These are phyloP conservation scores for Cololabis saira DNA, from an alignment of 2,113 vertebrate genomes.

Conservation along the genomic window DNA sequence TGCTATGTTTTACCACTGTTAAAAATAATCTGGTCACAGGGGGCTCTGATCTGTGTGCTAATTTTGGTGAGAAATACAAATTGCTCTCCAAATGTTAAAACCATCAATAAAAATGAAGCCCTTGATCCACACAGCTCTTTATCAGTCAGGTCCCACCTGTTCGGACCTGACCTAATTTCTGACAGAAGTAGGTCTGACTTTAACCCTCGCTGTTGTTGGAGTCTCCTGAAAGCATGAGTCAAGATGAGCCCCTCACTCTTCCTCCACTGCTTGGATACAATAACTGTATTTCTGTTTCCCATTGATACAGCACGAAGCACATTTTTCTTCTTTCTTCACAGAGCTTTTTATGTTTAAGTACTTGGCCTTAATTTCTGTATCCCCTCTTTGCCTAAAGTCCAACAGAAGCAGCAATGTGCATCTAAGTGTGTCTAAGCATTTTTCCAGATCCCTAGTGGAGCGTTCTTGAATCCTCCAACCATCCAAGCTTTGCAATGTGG, in stretches of 20 bases:
- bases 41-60: slow-evolving; percentile 18
- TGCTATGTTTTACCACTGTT: background rate
- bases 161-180: slow-evolving; percentile 71
- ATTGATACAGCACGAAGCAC: no score
- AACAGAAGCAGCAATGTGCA: no score
- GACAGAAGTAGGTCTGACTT: slow-evolving; percentile 72
- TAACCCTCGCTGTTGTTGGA: slow-evolving; percentile 51
- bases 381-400: no score
- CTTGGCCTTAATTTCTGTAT: background rate
- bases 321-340: background rate
- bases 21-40: slow-evolving; percentile 9
- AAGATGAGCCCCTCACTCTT: slow-evolving; percentile 31
- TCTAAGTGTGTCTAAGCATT: background rate
- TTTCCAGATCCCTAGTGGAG: background rate
- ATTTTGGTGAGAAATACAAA: slow-evolving; percentile 17
- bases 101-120: slow-evolving; percentile 42
- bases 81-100: slow-evolving; percentile 18
- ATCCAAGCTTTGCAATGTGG: background rate
- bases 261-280: slow-evolving; percentile 5
- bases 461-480: background rate
- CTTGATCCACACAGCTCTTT: slow-evolving; percentile 60
- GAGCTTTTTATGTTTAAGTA: background rate
- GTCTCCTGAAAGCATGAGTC: slow-evolving; percentile 37
- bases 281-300: background rate
- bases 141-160: slow-evolving; percentile 75